Evolutionary conservation across 2,888 invertebrate genomes (phyloP), one percentile per base, ranked within the genome.

Genomic region (Epirrhoe alternata): DNA sequence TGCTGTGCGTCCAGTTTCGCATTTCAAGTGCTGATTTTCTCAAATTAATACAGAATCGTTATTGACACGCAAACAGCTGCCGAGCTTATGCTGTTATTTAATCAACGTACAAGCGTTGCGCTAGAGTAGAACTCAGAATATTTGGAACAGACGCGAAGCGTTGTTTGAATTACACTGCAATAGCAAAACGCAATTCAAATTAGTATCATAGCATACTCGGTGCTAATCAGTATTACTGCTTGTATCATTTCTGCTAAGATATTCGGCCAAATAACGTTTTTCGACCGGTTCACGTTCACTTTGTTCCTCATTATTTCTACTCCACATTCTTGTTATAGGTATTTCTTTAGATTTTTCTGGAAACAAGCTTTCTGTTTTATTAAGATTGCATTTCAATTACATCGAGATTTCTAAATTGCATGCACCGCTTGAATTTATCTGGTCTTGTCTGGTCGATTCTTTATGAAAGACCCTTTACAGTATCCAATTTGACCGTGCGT

Each of bases 401-500:
- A 42, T 42, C 12, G 38, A 42, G 12, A 12, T 12, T 42, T 42
- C n/a, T 50, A 35, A 55, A 66, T 45, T 50, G 45, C 54, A 56
- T 62, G 62, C 45, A 66, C 51, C 30, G 35, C 57, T 57, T 33
- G 49, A 51, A 45, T 47, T 62, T 54, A 58, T 54, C 62, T 59
- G 12, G 59, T 50, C 66, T 54, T 50, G 24, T 30, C 61, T 45
- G 38, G 45, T 54, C 54, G 50, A 64, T 66, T 59, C 60, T 60
- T 69, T 63, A 30, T 70, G 66, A 60, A 60, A 47, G 61, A 58
- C 47, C 58, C 67, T 61, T 72, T 69, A 71, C 55, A 38, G 58
- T 56, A 59, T 66, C 54, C 55, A 64, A 66, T 66, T 66, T 60
- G 57, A 57, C 60, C 65, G 64, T 68, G 58, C 62, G 70, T 70